Percentiles rank a stretch among this genome's conserved stretches.
phyloP scores from a whole-genome alignment of 2,888 invertebrate genomes.

The Ophioninae sp. region DNA sequence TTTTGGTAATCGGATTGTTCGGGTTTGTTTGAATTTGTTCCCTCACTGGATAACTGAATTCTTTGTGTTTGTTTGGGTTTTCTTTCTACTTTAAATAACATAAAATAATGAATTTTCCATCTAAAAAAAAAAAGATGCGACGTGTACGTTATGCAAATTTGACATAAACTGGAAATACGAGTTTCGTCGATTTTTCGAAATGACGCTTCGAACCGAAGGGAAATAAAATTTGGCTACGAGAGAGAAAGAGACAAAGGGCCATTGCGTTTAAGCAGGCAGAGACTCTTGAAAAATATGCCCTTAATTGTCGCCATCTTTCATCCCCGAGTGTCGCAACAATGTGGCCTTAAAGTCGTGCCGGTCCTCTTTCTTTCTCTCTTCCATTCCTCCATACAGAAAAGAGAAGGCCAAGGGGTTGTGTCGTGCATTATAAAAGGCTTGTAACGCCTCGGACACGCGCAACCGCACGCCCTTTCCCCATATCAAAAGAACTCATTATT shows the following conservation, averaged over 20 bases:
- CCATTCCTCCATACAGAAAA: slow-evolving; percentile 15
- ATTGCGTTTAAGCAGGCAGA: slow-evolving; percentile 28
- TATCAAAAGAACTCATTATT: slow-evolving; percentile 77
- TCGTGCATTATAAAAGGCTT: slow-evolving; percentile 67
- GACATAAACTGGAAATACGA: background rate
- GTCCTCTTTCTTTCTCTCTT: slow-evolving; percentile 7
- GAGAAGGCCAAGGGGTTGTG: slow-evolving; percentile 57
- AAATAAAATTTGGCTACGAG: background rate
- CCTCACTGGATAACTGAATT: too few relatives aligned
- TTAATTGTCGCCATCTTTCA: slow-evolving; percentile 76
- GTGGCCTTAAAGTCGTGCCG: slow-evolving; percentile 65
- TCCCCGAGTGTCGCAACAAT: slow-evolving; percentile 70
- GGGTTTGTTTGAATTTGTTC: too few relatives aligned
- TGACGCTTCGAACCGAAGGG: background rate
- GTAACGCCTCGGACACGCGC: slow-evolving; percentile 67
- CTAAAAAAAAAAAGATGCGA: background rate
- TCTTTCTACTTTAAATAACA: too few relatives aligned
- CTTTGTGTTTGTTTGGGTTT: too few relatives aligned
- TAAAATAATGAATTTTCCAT: background rate
- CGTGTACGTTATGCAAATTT: background rate
- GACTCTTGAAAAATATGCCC: slow-evolving; percentile 68
- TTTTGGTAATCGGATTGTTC: too few relatives aligned
- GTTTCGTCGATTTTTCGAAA: background rate
- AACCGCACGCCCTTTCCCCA: slow-evolving; percentile 46
- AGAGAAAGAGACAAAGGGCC: background rate